These are phyloP conservation scores for Amblyjoppa fuscipennis DNA, from an alignment of 2,888 invertebrate genomes.

Conservation along the genomic window DNA sequence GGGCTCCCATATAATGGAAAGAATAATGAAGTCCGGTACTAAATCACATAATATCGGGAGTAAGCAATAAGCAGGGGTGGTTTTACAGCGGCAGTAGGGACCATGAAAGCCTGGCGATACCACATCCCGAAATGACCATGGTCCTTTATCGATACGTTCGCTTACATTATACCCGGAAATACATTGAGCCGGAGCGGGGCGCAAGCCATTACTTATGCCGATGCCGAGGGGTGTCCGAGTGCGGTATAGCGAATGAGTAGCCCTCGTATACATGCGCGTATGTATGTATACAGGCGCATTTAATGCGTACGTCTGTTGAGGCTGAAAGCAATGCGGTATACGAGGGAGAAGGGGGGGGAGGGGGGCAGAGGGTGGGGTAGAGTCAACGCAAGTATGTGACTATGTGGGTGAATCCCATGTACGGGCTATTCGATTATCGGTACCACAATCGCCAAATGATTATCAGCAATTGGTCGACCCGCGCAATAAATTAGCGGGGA, in stretches of 20 bases:
- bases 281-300: slow-evolving; percentile 40
- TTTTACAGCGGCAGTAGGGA: slow-evolving; percentile 16
- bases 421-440: slow-evolving; percentile 76
- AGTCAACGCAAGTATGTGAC: slow-evolving; percentile 66
- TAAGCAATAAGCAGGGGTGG: background rate
- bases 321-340: slow-evolving; percentile 51
- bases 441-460: slow-evolving; percentile 77
- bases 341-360: background rate
- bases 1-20: background rate
- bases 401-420: slow-evolving; percentile 69
- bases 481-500: slow-evolving; percentile 73
- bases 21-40: slow-evolving; percentile 16
- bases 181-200: slow-evolving; percentile 61
- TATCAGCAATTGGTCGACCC: slow-evolving; percentile 75
- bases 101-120: slow-evolving; percentile 38
- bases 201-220: slow-evolving; percentile 69
- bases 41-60: slow-evolving; percentile 31
- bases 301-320: slow-evolving; percentile 54
- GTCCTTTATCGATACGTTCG: slow-evolving; percentile 73
- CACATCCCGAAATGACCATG: slow-evolving; percentile 64
- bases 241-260: slow-evolving; percentile 59
- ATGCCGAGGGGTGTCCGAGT: slow-evolving; percentile 53
- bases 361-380: slow-evolving; percentile 28
- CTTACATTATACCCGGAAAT: slow-evolving; percentile 74
- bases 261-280: slow-evolving; percentile 39